These are phyloP conservation scores for Oreohelix idahoensis DNA, from an alignment of 1,140 invertebrate species.

Conservation along the genomic window DNA sequence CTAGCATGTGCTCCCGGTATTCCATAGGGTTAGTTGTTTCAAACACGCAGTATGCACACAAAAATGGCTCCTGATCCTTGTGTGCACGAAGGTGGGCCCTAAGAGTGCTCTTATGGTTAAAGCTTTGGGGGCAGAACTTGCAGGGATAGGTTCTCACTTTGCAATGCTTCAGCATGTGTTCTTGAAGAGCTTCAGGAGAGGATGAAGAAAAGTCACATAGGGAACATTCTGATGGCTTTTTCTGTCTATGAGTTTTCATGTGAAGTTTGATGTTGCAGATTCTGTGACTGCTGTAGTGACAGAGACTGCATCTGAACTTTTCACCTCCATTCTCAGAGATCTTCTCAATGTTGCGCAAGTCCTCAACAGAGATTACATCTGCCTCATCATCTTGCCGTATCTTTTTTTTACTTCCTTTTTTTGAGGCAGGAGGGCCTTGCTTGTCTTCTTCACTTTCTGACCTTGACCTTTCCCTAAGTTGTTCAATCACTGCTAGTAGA, in stretches of 20 bases:
- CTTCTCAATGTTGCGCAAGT: constrained; percentile 66
- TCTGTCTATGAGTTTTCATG: constrained; percentile 67
- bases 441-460: constrained; percentile 61
- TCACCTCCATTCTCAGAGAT: constrained; percentile 54
- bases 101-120: constrained; percentile 72
- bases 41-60: constrained; percentile 67
- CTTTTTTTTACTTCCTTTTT: constrained; percentile 51
- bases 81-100: constrained; percentile 71
- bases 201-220: constrained; percentile 66
- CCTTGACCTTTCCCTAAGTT: constrained; percentile 66
- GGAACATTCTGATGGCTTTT: constrained; percentile 69
- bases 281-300: constrained; percentile 67
- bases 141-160: constrained; percentile 70
- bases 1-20: constrained; percentile 61
- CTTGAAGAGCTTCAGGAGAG: constrained; percentile 66
- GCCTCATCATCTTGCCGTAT: constrained; percentile 50
- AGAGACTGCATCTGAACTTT: constrained; percentile 68
- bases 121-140: constrained; percentile 65
- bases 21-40: constrained; percentile 59
- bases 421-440: constrained; percentile 22
- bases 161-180: constrained; percentile 72
- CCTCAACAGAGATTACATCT: constrained; percentile 41
- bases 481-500: constrained; percentile 71
- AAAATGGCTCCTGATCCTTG: constrained; percentile 65
- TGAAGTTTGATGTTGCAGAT: constrained; percentile 63